Conservation (phyloP, 2,113 vertebrate species). For the Pelvicachromis taeniatus region DNA sequence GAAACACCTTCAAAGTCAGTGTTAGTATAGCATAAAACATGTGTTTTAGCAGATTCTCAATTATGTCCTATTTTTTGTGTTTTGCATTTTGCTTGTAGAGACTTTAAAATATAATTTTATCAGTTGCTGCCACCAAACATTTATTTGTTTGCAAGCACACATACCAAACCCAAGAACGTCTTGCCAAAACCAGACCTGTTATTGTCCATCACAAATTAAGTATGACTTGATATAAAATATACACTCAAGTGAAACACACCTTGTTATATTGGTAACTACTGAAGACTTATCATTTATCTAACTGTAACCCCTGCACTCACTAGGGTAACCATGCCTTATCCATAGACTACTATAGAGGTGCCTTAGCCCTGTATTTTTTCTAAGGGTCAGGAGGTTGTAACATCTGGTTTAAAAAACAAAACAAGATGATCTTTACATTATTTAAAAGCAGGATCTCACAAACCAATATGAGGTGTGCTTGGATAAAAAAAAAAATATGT, state of each 20-base stretch:
- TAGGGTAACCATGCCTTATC: background rate
- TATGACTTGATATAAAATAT: background rate
- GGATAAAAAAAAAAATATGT: background rate
- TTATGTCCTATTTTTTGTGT: background rate
- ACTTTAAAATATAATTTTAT: background rate
- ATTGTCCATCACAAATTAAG: background rate
- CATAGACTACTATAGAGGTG: background rate
- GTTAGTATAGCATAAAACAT: background rate
- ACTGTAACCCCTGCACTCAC: background rate
- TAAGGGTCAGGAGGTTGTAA: background rate
- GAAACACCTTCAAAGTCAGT: background rate
- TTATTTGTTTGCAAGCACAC: background rate
- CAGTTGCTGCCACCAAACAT: background rate
- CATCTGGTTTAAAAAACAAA: background rate
- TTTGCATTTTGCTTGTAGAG: background rate
- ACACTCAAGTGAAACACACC: background rate
- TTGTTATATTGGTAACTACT: background rate
- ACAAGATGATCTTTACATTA: background rate
- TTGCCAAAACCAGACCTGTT: background rate
- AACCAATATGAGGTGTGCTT: fast-evolving
- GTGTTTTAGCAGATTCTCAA: background rate
- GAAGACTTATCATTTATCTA: background rate
- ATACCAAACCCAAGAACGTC: background rate
- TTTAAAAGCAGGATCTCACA: background rate
- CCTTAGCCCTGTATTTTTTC: background rate